A percentile compares a stretch with the other conserved stretches of the same genome.
These are phyloP conservation scores for Melieria omissa DNA, from an alignment of 2,888 invertebrate genomes.

Conservation along the genomic window DNA sequence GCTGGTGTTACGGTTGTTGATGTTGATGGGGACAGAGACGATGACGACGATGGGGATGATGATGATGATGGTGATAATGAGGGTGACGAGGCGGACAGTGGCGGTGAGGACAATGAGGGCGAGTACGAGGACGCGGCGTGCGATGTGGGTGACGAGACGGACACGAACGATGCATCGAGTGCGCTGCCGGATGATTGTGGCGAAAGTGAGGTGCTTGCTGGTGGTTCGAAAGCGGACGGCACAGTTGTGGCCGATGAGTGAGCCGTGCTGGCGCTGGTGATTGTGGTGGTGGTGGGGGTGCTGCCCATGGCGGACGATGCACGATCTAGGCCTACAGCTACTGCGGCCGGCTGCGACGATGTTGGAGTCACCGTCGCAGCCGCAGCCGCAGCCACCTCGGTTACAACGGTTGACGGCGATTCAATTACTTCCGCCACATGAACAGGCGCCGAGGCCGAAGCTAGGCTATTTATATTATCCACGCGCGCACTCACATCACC, in stretches of 20 bases:
- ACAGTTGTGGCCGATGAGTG: too few relatives aligned
- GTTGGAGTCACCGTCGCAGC: constrained; percentile 29
- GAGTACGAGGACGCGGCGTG: constrained; percentile 25
- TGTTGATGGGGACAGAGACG: constrained; percentile 25
- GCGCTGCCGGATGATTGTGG: too few relatives aligned
- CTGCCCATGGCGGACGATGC: too few relatives aligned
- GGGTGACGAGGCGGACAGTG: constrained; percentile 30
- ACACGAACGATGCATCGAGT: too few relatives aligned
- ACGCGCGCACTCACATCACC: neutral
- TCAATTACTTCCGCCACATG: constrained; percentile 43
- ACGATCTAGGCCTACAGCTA: too few relatives aligned
- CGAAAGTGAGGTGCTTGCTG: too few relatives aligned
- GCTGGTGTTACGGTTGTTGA: constrained; percentile 41
- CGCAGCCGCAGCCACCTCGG: constrained; percentile 20
- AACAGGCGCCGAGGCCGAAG: constrained; percentile 9
- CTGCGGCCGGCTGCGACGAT: neutral
- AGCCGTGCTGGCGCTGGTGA: too few relatives aligned
- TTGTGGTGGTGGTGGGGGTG: too few relatives aligned
- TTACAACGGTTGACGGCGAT: constrained; percentile 31
- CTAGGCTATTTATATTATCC: neutral
- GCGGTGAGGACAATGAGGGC: constrained; percentile 23
- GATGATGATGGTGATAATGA: constrained; percentile 33
- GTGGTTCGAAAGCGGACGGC: too few relatives aligned
- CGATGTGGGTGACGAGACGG: too few relatives aligned
- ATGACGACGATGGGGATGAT: constrained; percentile 35